A percentile compares a stretch with the other conserved stretches of the same genome.
phyloP scores from a whole-genome alignment of 2,113 vertebrate species.

The Myocastor coypus region DNA sequence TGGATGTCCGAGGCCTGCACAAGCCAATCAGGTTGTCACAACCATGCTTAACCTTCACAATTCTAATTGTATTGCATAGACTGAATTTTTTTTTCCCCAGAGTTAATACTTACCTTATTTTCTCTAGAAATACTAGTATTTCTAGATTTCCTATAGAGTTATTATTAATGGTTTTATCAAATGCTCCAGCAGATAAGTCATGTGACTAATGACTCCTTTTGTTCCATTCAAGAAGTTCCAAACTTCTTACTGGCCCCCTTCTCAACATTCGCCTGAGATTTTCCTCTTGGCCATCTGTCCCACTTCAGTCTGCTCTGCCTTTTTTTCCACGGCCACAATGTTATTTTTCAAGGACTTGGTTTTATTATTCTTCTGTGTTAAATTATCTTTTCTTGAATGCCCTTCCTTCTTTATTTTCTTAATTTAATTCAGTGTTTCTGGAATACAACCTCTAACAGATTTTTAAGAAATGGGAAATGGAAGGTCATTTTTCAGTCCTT shows the following conservation, averaged over 20 bases:
- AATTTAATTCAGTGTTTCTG: constrained; percentile 48
- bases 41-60: background rate
- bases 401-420: background rate
- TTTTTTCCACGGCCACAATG: background rate
- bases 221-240: background rate
- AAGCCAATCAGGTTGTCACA: background rate
- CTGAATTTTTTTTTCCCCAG: background rate
- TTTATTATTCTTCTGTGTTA: background rate
- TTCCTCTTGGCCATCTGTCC: background rate
- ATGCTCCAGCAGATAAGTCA: background rate
- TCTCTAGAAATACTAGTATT: too few relatives aligned
- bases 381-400: background rate
- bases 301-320: background rate
- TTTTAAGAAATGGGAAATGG: background rate
- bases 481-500: background rate
- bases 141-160: background rate
- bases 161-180: background rate
- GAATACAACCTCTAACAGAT: background rate
- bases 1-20: background rate
- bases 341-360: background rate
- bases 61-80: background rate
- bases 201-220: background rate
- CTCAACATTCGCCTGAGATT: background rate
- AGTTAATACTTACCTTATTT: background rate
- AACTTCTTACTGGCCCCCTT: background rate